Conservation (phyloP, 2,113 vertebrate species). For the Barnardius zonarius region DNA sequence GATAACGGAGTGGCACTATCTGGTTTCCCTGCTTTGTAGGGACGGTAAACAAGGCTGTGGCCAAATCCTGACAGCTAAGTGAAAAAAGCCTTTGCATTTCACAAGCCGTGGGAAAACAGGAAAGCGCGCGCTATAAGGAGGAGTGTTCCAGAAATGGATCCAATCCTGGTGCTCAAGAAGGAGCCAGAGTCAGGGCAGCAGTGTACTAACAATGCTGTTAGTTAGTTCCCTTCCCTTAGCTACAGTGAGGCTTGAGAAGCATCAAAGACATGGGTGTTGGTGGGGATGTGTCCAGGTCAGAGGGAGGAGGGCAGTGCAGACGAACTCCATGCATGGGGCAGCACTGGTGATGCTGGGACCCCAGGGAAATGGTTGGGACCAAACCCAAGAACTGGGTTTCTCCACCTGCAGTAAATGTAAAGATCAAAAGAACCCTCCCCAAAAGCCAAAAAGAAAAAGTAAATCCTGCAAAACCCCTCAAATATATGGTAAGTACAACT, state of each 20-base stretch:
- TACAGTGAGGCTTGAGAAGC: not conserved
- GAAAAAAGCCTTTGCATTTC: constrained; percentile 27
- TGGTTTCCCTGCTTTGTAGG: constrained; percentile 53
- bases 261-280: not conserved
- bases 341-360: accelerated
- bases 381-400: not conserved
- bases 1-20: constrained; percentile 41
- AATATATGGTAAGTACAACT: not conserved
- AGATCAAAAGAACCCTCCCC: not conserved
- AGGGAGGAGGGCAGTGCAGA: not conserved
- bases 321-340: accelerated
- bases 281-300: not conserved
- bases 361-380: not conserved
- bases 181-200: accelerated
- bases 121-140: not conserved
- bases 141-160: constrained; percentile 13
- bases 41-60: constrained; percentile 6
- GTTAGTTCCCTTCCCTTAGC: not conserved
- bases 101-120: constrained; percentile 53
- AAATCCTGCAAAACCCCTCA: not conserved
- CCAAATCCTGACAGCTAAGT: constrained; percentile 59
- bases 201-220: not conserved
- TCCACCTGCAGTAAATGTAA: not conserved
- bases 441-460: not conserved
- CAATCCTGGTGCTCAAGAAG: accelerated